Conservation (phyloP, 2,797 vertebrate genomes). For the Sebastes hopkinsi region DNA sequence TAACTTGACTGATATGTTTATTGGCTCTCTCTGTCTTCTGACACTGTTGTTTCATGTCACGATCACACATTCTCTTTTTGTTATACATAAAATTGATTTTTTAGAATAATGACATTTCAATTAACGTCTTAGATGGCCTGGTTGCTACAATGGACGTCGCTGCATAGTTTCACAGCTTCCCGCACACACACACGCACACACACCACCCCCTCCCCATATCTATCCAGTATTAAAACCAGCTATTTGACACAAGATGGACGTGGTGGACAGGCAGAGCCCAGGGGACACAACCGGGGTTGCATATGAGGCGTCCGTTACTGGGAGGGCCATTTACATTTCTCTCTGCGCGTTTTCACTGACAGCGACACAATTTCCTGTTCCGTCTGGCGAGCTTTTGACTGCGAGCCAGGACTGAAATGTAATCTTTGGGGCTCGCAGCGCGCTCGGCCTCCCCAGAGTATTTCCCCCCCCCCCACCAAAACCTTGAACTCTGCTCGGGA, state of each 20-base stretch:
- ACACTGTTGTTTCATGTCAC: slow-evolving; percentile 3
- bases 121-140: slow-evolving; percentile 23
- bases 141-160: slow-evolving; percentile 9
- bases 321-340: slow-evolving; percentile 86
- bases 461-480: slow-evolving; percentile 60
- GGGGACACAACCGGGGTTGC: slow-evolving; percentile 78
- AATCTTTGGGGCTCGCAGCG: slow-evolving; percentile 77
- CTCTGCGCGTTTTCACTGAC: slow-evolving; percentile 80
- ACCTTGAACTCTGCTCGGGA: slow-evolving; percentile 80
- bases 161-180: slow-evolving; percentile 37
- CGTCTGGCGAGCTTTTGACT: slow-evolving; percentile 83
- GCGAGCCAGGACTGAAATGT: slow-evolving; percentile 81
- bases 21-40: slow-evolving; percentile 19
- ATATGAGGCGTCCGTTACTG: slow-evolving; percentile 79
- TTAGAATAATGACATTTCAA: not conserved
- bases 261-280: slow-evolving; percentile 75
- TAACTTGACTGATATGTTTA: slow-evolving; percentile 59
- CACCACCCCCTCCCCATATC: slow-evolving; percentile 2
- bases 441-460: slow-evolving; percentile 79
- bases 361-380: slow-evolving; percentile 88
- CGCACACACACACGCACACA: slow-evolving; percentile 28
- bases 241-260: slow-evolving; percentile 86
- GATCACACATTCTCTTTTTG: slow-evolving; percentile 29
- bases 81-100: not conserved
- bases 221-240: slow-evolving; percentile 77